Conservation (phyloP, 1,140 invertebrate genomes). For the Pomphorhynchus laevis region DNA sequence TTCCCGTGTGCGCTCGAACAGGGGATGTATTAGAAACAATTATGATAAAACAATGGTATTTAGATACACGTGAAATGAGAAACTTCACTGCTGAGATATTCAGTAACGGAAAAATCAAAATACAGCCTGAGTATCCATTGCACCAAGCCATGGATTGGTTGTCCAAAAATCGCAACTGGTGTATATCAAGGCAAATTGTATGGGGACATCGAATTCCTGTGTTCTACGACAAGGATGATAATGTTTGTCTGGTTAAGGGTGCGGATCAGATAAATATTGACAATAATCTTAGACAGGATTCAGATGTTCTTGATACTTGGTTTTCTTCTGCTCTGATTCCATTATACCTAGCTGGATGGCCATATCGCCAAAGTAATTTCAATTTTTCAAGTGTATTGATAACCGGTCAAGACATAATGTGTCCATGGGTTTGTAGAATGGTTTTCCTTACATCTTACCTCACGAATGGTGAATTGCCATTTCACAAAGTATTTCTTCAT, state of each 20-base stretch:
- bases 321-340: constrained; percentile 20
- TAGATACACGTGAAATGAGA: constrained; percentile 10
- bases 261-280: background rate
- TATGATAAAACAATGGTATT: constrained; percentile 14
- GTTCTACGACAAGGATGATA: constrained; percentile 6
- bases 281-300: constrained; percentile 12
- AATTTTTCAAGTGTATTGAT: constrained; percentile 17
- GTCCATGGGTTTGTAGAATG: constrained; percentile 22
- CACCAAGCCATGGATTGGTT: background rate
- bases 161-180: constrained; percentile 13
- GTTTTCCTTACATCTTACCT: constrained; percentile 16
- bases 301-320: constrained; percentile 22
- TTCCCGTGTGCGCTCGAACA: constrained; percentile 12
- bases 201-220: constrained; percentile 14
- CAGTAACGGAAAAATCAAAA: constrained; percentile 7
- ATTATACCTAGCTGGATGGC: constrained; percentile 15
- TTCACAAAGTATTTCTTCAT: constrained; percentile 14
- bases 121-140: constrained; percentile 10
- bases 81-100: constrained; percentile 11
- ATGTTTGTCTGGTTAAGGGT: background rate
- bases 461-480: constrained; percentile 11
- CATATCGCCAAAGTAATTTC: constrained; percentile 13
- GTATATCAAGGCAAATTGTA: constrained; percentile 13
- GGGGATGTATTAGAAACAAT: constrained; percentile 13
- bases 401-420: constrained; percentile 21